Conservation (phyloP, 2,888 invertebrate genomes). For the Cosmopolites sordidus region DNA sequence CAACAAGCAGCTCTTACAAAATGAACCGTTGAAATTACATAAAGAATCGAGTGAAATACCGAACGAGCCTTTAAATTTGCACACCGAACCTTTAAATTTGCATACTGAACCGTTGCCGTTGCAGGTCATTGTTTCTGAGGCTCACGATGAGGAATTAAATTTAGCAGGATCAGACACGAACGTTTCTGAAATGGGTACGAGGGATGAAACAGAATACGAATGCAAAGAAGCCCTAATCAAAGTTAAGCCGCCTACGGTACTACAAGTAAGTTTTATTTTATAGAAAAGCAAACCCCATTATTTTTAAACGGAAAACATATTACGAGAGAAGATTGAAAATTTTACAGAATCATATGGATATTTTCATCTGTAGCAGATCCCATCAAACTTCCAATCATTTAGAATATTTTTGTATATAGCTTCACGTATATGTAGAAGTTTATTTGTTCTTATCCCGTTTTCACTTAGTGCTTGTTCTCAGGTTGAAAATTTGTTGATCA, state of each 20-base stretch:
- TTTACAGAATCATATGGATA: too few relatives aligned
- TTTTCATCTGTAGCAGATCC: too few relatives aligned
- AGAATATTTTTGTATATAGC: too few relatives aligned
- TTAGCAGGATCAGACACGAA: neutral
- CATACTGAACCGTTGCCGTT: conserved; percentile 15
- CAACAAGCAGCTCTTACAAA: neutral
- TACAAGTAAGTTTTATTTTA: conserved; percentile 19
- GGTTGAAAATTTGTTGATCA: too few relatives aligned
- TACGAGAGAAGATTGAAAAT: too few relatives aligned
- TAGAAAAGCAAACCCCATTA: too few relatives aligned
- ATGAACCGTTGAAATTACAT: conserved; percentile 6
- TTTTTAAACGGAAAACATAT: too few relatives aligned
- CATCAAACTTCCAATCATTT: too few relatives aligned
- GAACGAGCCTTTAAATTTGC: conserved; percentile 17
- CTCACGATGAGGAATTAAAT: conserved; percentile 1
- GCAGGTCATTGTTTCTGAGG: conserved; percentile 21
- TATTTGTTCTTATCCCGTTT: too few relatives aligned
- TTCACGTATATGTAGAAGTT: too few relatives aligned
- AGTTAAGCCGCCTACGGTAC: conserved; percentile 27
- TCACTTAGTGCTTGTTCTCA: too few relatives aligned
- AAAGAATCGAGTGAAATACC: neutral
- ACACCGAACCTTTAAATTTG: conserved; percentile 15
- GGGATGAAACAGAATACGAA: too few relatives aligned
- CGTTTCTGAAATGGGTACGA: neutral
- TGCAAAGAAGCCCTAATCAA: conserved; percentile 28